A percentile compares a stretch with the other conserved stretches of the same genome.
Evolutionary conservation across 2,888 invertebrate species (phyloP).

Genomic region (Beris morrisii): DNA sequence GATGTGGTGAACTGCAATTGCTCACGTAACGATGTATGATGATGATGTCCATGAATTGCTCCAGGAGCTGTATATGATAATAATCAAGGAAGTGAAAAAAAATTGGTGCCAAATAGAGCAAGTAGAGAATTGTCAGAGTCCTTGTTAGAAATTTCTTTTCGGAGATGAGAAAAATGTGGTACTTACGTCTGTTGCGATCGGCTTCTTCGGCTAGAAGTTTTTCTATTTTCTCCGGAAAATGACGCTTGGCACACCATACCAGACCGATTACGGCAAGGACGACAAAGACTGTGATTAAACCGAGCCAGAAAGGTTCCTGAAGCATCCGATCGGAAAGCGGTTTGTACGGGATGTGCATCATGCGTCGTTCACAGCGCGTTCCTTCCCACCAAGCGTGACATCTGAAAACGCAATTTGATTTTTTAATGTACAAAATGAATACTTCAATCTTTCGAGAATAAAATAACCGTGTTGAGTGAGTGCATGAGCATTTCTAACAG

Average conservation of each 20-base stretch:
- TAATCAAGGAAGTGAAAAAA: constrained; percentile 3
- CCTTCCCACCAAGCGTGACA: constrained; percentile 79
- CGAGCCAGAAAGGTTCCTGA: constrained; percentile 88
- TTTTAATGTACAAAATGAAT: too few species aligned
- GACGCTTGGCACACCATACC: constrained; percentile 81
- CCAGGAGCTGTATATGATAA: constrained; percentile 45
- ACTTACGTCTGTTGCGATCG: constrained; percentile 71
- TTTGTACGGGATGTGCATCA: constrained; percentile 70
- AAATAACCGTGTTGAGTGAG: too few species aligned
- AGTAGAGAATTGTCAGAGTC: background rate
- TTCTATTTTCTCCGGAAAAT: constrained; percentile 84
- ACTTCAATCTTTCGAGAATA: too few species aligned
- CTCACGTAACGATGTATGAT: constrained; percentile 64
- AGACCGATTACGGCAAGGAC: constrained; percentile 78
- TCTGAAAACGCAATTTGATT: constrained; percentile 41
- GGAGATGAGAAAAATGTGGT: constrained; percentile 47
- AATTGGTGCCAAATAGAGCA: constrained; percentile 3
- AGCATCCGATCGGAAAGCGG: constrained; percentile 79
- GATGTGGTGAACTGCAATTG: constrained; percentile 60
- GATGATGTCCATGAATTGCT: constrained; percentile 51
- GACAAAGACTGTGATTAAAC: constrained; percentile 79
- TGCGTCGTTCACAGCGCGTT: constrained; percentile 68
- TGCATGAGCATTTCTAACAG: constrained; percentile 22
- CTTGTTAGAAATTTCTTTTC: constrained; percentile 2
- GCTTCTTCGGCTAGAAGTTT: constrained; percentile 79